Evolutionary conservation across 2,888 invertebrate species (phyloP), one percentile per base, ranked within the genome.

Genomic region (Phlogophora meticulosa): DNA sequence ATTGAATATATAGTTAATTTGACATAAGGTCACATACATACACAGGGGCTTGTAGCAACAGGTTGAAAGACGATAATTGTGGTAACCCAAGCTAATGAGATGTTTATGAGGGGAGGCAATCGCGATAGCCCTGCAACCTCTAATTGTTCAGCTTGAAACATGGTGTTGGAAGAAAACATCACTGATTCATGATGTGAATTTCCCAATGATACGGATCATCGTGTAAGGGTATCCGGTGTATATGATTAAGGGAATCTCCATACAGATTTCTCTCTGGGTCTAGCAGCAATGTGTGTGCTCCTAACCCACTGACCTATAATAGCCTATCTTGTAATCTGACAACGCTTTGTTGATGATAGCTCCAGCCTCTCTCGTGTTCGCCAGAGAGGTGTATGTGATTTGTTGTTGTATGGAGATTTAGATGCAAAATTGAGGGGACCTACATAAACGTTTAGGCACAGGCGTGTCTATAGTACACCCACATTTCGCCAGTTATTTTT

Each of bases 1-100:
- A 60, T 62, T 62, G 38, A 56, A 68, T 40, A 60, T n/a, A 62
- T 65, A 81, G 64, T 70, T 79, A 74, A 79, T 75, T 81, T 75
- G 81, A 75, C 78, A 71, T 65, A 60, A 78, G 70, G 76, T 75
- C 79, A 79, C 59, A 69, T 65, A 75, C 49, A 76, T 58, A 77
- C 74, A 51, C 20, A 46, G n/a, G 55, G 43, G 48, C 46, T 45
- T 71, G 48, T 55, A 46, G 13, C 28, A 79, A 79, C 80, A 66
- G 70, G 82, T 79, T 79, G 80, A 71, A 79, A 82, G 70, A 72
- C 59, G 80, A 80, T 80, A 77, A 65, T 68, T 73, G 70, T 74
- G 66, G 80, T 71, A 76, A 64, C 65, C 68, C 9, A 66, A 40
- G 46, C 59, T 68, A 61, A 65, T 71, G 82, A 82, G 48, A 64